Conservation (phyloP, 2,113 vertebrate genomes). For the Austrofundulus limnaeus region DNA sequence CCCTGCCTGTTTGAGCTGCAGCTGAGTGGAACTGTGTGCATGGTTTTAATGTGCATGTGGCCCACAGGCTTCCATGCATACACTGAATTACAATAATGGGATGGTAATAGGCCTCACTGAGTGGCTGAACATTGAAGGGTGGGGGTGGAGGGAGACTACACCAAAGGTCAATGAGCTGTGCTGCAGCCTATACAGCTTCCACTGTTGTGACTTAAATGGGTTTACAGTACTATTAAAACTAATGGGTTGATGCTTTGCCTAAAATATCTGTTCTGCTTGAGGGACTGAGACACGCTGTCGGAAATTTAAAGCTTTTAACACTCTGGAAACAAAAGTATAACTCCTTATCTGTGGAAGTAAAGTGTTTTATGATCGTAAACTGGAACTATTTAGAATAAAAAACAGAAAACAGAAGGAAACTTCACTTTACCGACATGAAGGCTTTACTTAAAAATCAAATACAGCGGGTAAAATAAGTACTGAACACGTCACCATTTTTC, state of each 20-base stretch:
- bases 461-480: no score
- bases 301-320: background rate
- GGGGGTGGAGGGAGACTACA: background rate
- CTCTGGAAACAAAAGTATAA: background rate
- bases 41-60: conserved; percentile 11
- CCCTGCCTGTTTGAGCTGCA: conserved; percentile 1
- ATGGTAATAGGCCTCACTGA: conserved; percentile 49
- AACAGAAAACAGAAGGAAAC: background rate
- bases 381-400: background rate
- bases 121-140: conserved; percentile 13
- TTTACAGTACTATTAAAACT: background rate
- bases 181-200: conserved; percentile 16
- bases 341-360: background rate
- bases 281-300: background rate
- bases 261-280: conserved; percentile 6
- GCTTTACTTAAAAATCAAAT: no score
- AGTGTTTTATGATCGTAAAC: background rate
- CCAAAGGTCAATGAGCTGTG: conserved; percentile 29
- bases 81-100: conserved; percentile 62
- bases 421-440: no score
- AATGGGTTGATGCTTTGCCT: background rate
- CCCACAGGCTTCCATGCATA: conserved; percentile 28
- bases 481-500: no score
- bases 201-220: conserved; percentile 15
- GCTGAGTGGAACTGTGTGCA: conserved; percentile 2